A percentile compares a stretch with the other conserved stretches of the same genome.
These are phyloP conservation scores for Sarcophaga caerulescens DNA, from an alignment of 2,888 invertebrate species.

Conservation along the genomic window DNA sequence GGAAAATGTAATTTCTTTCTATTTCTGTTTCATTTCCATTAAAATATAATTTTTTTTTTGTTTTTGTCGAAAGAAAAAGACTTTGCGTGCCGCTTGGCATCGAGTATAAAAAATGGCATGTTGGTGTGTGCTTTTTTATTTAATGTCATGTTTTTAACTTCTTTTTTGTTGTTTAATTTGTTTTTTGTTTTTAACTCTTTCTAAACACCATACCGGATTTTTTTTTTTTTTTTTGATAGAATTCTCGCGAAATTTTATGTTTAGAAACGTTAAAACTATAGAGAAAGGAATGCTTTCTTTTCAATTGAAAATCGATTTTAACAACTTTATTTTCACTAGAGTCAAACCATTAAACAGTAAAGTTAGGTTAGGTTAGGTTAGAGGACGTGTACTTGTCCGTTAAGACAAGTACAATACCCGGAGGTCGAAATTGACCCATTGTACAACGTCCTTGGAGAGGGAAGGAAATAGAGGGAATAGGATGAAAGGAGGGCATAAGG, in stretches of 20 bases:
- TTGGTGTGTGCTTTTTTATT: slow-evolving; percentile 29
- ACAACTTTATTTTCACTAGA: no score
- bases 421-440: no score
- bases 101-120: slow-evolving; percentile 34
- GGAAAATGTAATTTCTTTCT: slow-evolving; percentile 56
- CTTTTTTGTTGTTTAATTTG: slow-evolving; percentile 16
- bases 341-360: no score
- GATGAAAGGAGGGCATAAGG: no score
- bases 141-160: slow-evolving; percentile 52
- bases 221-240: not conserved
- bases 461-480: no score
- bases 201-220: slow-evolving; percentile 30
- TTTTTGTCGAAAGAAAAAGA: slow-evolving; percentile 6
- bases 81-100: slow-evolving; percentile 54
- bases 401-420: no score
- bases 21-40: slow-evolving; percentile 53
- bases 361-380: no score
- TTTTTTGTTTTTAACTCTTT: slow-evolving; percentile 14
- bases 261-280: not conserved
- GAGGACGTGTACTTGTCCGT: no score
- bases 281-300: not conserved
- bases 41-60: slow-evolving; percentile 30
- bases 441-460: no score
- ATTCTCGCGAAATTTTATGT: not conserved
- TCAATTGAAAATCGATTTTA: not conserved